These are phyloP conservation scores for Phenganax subtilis DNA, from an alignment of 92 coral and sea anemone species.

Conservation along the genomic window DNA sequence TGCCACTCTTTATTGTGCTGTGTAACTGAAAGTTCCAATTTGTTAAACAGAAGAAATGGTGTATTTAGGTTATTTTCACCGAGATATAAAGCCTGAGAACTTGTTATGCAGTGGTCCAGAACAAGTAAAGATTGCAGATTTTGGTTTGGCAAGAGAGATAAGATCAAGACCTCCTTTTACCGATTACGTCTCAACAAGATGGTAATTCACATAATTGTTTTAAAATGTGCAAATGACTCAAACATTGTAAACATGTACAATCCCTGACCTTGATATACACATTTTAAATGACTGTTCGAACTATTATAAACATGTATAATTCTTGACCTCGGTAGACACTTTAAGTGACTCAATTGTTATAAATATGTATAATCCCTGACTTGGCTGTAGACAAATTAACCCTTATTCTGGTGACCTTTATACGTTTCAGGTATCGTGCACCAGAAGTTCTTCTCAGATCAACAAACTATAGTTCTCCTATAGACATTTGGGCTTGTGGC, in stretches of 20 bases:
- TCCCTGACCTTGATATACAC: background rate
- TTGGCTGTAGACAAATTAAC: no score
- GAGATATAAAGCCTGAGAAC: constrained; percentile 98
- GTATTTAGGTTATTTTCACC: constrained; percentile 78
- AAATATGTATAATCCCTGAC: no score
- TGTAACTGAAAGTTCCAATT: background rate
- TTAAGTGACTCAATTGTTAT: no score
- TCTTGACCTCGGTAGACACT: no score
- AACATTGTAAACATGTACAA: background rate
- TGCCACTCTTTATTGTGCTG: background rate
- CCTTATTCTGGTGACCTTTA: no score
- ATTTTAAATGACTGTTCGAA: no score
- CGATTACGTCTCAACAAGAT: constrained; percentile 95
- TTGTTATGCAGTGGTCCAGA: constrained; percentile 86
- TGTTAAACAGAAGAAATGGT: background rate
- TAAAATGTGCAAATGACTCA: no score
- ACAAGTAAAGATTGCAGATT: constrained; percentile 92
- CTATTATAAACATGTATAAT: background rate
- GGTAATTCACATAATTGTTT: constrained; percentile 33
- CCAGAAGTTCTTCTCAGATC: constrained; percentile 92
- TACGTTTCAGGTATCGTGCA: constrained; percentile 69
- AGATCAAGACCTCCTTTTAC: constrained; percentile 93
- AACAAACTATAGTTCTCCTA: constrained; percentile 88
- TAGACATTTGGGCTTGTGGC: constrained; percentile 97
- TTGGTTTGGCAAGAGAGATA: constrained; percentile 96